phyloP scores from a whole-genome alignment of 2,888 invertebrate species.

The Dynastes grantii region DNA sequence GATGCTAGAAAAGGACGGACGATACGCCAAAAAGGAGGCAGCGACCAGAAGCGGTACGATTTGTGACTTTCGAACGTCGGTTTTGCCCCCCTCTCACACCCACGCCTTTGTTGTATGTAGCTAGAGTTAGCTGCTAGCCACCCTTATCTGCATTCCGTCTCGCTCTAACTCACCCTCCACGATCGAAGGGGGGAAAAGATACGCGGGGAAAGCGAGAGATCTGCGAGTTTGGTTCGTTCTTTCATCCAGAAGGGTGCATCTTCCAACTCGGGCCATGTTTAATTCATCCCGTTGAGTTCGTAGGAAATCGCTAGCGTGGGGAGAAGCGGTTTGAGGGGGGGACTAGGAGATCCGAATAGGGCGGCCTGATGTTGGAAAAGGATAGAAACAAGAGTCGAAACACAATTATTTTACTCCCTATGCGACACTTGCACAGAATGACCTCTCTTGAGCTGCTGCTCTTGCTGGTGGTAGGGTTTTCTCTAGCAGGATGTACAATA shows the following conservation, averaged over 20 bases:
- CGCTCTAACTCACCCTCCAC: neutral
- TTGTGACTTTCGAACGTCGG: slow-evolving; percentile 57
- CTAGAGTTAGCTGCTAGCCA: neutral
- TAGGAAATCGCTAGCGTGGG: neutral
- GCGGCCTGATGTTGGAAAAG: slow-evolving; percentile 44
- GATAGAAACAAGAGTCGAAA: slow-evolving; percentile 58
- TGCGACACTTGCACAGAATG: slow-evolving; percentile 79
- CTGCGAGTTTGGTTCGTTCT: neutral
- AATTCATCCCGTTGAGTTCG: slow-evolving; percentile 53
- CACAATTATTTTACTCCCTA: slow-evolving; percentile 72
- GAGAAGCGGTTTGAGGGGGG: neutral
- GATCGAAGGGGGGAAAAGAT: too few relatives aligned
- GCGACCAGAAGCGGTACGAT: slow-evolving; percentile 52
- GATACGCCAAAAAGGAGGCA: neutral
- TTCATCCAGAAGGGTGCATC: slow-evolving; percentile 24
- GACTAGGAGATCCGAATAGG: neutral
- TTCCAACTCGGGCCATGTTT: slow-evolving; percentile 52
- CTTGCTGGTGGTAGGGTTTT: too few relatives aligned
- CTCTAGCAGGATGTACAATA: too few relatives aligned
- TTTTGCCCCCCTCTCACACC: neutral
- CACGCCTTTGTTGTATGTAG: too few relatives aligned
- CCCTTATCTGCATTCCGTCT: slow-evolving; percentile 39
- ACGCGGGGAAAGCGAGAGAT: slow-evolving; percentile 27
- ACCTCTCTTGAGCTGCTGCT: slow-evolving; percentile 48
- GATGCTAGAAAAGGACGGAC: neutral